Percentiles rank a stretch among this genome's conserved stretches.
Conservation (phyloP, 1,140 invertebrate genomes). For the Apis cerana region DNA sequence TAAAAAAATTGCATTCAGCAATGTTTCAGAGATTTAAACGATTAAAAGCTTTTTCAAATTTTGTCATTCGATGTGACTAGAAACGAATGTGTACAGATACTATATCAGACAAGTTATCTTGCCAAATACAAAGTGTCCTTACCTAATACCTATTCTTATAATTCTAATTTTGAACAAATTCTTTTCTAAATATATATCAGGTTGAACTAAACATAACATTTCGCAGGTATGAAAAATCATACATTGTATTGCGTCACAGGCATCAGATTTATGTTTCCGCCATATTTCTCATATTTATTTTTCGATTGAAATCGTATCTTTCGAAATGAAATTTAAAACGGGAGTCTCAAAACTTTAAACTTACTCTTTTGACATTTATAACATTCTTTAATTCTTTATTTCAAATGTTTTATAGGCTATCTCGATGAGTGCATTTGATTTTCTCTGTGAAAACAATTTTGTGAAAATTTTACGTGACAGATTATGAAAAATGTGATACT, state of each 20-base stretch:
- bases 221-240: conserved; percentile 9
- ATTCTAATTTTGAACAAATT: conserved; percentile 49
- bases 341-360: background rate
- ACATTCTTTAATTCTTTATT: background rate
- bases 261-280: conserved; percentile 31
- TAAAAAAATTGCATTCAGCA: too few relatives aligned
- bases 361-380: background rate
- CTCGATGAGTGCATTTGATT: background rate
- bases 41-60: background rate
- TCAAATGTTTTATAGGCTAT: background rate
- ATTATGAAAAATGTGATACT: background rate
- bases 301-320: conserved; percentile 32
- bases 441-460: background rate
- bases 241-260: conserved; percentile 52
- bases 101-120: background rate
- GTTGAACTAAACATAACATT: conserved; percentile 25
- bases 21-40: too few relatives aligned
- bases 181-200: conserved; percentile 52
- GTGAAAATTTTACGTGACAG: background rate
- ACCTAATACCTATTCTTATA: conserved; percentile 22
- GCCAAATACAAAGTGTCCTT: background rate
- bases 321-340: conserved; percentile 18
- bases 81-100: background rate
- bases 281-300: background rate
- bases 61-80: background rate